Evolutionary conservation across 1,140 invertebrate genomes (phyloP).

Genomic region (Drosophila grimshawi): DNA sequence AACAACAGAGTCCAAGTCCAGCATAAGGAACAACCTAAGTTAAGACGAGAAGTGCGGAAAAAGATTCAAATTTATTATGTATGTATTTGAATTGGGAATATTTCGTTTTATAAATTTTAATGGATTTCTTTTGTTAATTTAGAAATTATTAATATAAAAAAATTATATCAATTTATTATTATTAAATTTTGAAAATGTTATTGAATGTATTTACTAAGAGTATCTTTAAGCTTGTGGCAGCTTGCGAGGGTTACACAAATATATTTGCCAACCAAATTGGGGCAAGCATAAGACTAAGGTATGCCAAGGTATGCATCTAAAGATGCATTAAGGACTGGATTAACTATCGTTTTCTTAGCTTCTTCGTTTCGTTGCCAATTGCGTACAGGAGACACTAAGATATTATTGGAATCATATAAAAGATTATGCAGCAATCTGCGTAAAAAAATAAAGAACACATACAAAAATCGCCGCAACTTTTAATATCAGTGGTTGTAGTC

Average conservation of each 20-base stretch:
- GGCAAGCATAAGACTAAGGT: no score
- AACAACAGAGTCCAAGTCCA: conserved; percentile 59
- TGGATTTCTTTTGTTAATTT: neutral
- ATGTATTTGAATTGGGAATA: no score
- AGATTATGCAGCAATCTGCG: neutral
- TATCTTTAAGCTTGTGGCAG: no score
- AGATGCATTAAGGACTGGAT: neutral
- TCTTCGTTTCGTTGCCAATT: neutral
- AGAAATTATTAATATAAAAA: neutral
- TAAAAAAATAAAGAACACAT: neutral
- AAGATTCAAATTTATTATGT: no score
- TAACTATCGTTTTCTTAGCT: neutral
- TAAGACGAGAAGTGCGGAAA: neutral
- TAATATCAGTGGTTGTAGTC: conserved; percentile 52
- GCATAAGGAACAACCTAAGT: conserved; percentile 12
- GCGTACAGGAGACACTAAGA: neutral
- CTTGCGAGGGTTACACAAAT: no score
- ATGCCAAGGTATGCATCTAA: no score
- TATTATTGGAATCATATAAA: neutral
- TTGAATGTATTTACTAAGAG: no score
- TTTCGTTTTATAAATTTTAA: neutral
- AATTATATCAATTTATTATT: neutral
- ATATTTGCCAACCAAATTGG: no score
- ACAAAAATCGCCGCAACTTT: conserved; percentile 52
- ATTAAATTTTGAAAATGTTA: no score